A percentile compares a stretch with the other conserved stretches of the same genome.
These are phyloP conservation scores for Zaprionus gabonicus DNA, from an alignment of 1,140 invertebrate species.

Conservation along the genomic window DNA sequence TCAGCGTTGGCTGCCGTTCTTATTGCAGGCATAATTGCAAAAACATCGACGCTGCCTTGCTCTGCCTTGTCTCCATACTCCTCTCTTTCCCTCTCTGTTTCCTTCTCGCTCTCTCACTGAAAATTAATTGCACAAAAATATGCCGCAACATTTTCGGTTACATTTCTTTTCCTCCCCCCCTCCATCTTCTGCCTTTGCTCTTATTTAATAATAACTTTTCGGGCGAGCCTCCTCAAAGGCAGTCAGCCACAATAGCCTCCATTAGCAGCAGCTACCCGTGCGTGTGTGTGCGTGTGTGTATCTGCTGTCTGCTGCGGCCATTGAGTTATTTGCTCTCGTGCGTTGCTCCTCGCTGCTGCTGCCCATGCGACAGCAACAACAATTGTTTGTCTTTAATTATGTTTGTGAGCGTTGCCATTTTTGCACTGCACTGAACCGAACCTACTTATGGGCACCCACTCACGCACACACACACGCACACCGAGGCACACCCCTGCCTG, in stretches of 20 bases:
- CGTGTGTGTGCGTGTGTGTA: slow-evolving; percentile 24
- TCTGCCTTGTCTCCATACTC: not conserved
- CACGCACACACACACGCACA: not conserved
- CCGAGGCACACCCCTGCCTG: not conserved
- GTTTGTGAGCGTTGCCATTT: slow-evolving; percentile 75
- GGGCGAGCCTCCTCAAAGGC: slow-evolving; percentile 2
- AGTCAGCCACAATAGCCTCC: not conserved
- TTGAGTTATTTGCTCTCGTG: slow-evolving; percentile 67
- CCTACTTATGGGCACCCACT: slow-evolving; percentile 63
- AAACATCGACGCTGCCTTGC: slow-evolving; percentile 27
- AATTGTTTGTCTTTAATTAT: slow-evolving; percentile 84
- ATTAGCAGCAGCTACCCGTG: slow-evolving; percentile 3
- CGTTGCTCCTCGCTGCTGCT: slow-evolving; percentile 53
- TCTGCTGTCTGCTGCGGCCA: slow-evolving; percentile 29
- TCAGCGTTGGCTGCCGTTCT: slow-evolving; percentile 4
- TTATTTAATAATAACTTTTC: slow-evolving; percentile 57
- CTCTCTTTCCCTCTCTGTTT: not conserved
- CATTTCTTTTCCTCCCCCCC: not conserved
- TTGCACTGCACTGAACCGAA: slow-evolving; percentile 53
- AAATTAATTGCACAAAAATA: slow-evolving; percentile 76
- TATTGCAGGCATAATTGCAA: slow-evolving; percentile 42
- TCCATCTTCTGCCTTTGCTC: slow-evolving; percentile 17
- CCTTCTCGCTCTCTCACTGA: not conserved
- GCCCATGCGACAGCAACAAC: slow-evolving; percentile 42
- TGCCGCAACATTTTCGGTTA: slow-evolving; percentile 58